Evolutionary conservation across 2,113 vertebrate genomes (phyloP), one percentile per base, ranked within the genome.

Genomic region (Myiopsitta monachus): DNA sequence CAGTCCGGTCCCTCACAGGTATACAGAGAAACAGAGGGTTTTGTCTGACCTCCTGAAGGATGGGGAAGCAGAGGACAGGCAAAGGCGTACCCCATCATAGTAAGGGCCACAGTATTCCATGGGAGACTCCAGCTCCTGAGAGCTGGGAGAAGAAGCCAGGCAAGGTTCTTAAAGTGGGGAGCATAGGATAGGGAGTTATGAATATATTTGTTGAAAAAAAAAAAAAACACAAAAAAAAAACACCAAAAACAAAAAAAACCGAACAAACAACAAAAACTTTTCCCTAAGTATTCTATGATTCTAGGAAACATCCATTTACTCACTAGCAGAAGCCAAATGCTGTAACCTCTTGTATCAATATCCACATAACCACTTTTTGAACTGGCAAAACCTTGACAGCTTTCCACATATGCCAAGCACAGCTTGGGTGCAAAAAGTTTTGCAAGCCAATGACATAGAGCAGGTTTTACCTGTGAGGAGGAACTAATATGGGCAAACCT

Each of bases 331-430:
- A 83, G 10, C 2, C 36, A 64, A 64, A 7, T 1, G 1, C 4
- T 51, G 21, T 11, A 85, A 39, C 6, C 15, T 61, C 52, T n/a
- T 66, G 6, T 26, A 68, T 41, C 51, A 17, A 33, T 41, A 72
- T 4, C 28, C 3, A 1, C 5, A 3, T 13, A 59, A 31, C 7
- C 31, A 22, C 11, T 55, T 46, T 64, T 55, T 59, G 31, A 83
- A 27, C 2, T 0, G 7, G 3, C 18, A 41, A 76, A 51, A 43
- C 18, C 13, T 76, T 51, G 13, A 1, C 39, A 61, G 6, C 2
- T 2, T 21, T 81, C 36, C 36, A 36, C 5, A 10, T 7, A 1
- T n/a, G 27, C 46, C 6, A 55, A 52, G 15, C 13, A 46, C 3
- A 24, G 1, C 33, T 75, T 36, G 18, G 7, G 3, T 36, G 39